Evolutionary conservation across 2,113 vertebrate species (phyloP), one percentile per base, ranked within the genome.

Genomic region (Lipophrys pholis): DNA sequence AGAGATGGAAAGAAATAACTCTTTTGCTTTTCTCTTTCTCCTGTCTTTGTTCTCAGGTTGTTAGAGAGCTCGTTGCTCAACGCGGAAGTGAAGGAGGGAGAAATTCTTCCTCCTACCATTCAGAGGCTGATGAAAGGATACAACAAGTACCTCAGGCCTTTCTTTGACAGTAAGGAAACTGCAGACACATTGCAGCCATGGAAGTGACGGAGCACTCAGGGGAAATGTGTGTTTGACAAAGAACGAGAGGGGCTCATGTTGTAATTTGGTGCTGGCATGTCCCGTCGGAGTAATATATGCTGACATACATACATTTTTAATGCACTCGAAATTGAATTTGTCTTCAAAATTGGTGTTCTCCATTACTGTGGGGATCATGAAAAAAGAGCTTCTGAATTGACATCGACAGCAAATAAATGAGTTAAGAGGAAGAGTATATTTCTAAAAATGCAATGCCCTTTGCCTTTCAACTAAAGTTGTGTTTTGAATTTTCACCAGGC

Each of bases 121-220:
- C 95, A 97, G 77, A 95, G 93, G 86, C 94, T 97, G 90, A 95
- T 97, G 93, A 95, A 95, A 92, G 96, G 96, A 78, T 97, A 97
- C 89, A 96, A 97, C 93, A 97, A 96, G 87, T 97, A 97, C 88
- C 93, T 97, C 14, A 92, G 96, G 69, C 96, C 96, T 6, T 96
- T 96, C 90, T 97, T 97, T 93, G 95, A 95, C 57, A 93, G 96
- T 97, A 94, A 94, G 96, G 59, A 82, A 87, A 53, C 61, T 60
- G 71, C 78, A 81, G 55, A 82, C 72, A 80, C 72, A 69, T 43
- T 30, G 46, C 75, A 84, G 41, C 74, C 52, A 12, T 15, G 17
- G 51, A 53, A 80, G 69, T 69, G 64, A 73, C 65, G 60, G 64
- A 53, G 21, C 52, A 72, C 72, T 69, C 77, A 2, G 48, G 69